Evolutionary conservation across 2,888 invertebrate genomes (phyloP).

Genomic region (Hemicrepidius hirtus): DNA sequence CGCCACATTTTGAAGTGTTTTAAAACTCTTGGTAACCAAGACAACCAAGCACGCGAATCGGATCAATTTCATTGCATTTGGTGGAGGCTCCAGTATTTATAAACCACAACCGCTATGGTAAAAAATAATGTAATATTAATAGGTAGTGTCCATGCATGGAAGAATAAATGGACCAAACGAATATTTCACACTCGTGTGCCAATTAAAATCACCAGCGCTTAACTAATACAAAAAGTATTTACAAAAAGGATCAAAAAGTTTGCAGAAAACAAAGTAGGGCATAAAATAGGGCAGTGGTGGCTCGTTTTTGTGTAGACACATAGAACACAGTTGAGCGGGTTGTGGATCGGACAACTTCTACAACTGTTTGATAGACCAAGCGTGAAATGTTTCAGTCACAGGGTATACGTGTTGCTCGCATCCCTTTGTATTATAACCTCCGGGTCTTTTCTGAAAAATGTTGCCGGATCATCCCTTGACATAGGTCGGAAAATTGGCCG

Average conservation of each 20-base stretch:
- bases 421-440: slow-evolving; percentile 35
- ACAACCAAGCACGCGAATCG: too few relatives aligned
- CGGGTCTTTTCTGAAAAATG: slow-evolving; percentile 9
- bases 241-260: slow-evolving; percentile 31
- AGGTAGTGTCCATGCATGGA: neutral
- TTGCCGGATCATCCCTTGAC: slow-evolving; percentile 11
- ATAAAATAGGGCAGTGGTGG: slow-evolving; percentile 33
- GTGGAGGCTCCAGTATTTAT: neutral
- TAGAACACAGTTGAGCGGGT: slow-evolving; percentile 32
- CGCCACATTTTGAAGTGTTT: too few relatives aligned
- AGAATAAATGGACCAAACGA: slow-evolving; percentile 22
- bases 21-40: too few relatives aligned
- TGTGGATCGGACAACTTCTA: slow-evolving; percentile 31
- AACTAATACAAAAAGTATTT: slow-evolving; percentile 26
- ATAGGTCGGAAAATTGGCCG: slow-evolving; percentile 23
- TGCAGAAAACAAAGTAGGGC: slow-evolving; percentile 33
- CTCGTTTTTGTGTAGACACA: slow-evolving; percentile 30
- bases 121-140: neutral
- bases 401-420: slow-evolving; percentile 33
- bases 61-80: neutral
- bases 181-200: slow-evolving; percentile 4
- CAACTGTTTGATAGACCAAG: slow-evolving; percentile 28
- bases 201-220: slow-evolving; percentile 25
- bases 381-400: slow-evolving; percentile 36
- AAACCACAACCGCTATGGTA: neutral